These are phyloP conservation scores for Eurypyga helias DNA, from an alignment of 2,113 vertebrate genomes.

Conservation along the genomic window DNA sequence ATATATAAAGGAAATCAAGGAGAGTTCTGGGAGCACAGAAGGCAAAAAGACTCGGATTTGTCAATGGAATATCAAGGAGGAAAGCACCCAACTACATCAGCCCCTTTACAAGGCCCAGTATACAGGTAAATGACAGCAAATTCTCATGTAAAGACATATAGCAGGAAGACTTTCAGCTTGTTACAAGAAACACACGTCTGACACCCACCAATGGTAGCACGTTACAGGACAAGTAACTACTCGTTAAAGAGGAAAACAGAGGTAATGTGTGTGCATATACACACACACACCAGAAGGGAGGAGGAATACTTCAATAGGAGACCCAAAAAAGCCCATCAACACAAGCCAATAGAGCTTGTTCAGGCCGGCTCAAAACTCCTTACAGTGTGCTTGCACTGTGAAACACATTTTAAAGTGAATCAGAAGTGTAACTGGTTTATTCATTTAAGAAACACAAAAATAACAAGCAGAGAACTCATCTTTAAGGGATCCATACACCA, in stretches of 20 bases:
- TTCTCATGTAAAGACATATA: background rate
- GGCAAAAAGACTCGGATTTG: background rate
- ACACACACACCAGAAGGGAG: background rate
- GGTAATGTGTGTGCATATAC: fast-evolving
- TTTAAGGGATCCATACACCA: background rate
- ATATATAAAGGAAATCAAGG: background rate
- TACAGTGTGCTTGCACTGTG: background rate
- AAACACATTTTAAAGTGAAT: background rate
- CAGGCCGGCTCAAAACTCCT: background rate
- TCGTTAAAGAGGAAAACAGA: background rate
- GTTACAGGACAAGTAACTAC: background rate
- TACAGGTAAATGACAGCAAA: background rate
- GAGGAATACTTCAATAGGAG: background rate
- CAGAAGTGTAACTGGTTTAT: background rate
- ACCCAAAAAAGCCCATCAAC: background rate
- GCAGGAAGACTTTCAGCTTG: background rate
- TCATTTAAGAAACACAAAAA: background rate
- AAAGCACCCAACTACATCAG: background rate
- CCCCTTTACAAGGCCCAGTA: background rate
- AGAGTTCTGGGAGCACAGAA: background rate
- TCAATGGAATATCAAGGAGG: background rate
- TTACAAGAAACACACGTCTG: background rate
- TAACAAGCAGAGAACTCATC: background rate
- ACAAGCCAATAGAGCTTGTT: background rate
- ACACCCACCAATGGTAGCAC: background rate